Base-by-base conservation (phyloP, 2,888 invertebrate genomes). In the Andrena bicolor region DNA sequence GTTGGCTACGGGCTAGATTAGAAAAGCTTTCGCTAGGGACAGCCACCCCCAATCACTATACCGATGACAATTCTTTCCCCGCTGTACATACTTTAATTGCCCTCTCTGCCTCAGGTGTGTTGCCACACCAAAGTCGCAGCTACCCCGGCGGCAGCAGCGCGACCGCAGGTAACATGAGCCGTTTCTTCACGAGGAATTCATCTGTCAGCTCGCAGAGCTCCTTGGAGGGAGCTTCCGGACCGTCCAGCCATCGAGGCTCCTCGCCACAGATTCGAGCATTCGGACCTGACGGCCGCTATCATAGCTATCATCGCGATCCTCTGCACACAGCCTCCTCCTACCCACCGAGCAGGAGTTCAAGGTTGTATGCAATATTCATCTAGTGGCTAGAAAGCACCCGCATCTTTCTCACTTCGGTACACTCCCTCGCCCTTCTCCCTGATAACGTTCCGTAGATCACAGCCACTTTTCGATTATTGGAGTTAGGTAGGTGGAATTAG, bases 131-230 rank as follows among this genome's bases (percentile, higher is more conserved):
- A 94, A 96, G 96, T 75, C 95, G 95, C 88, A 96, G 96, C 78
- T 96, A 96, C 91, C 96, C 96, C 66, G 93, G 94, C 69, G 86
- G 89, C 83, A 89, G 76, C 63, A 51, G 82, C 65, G 61, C 78
- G 20, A 35, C 66, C 51, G 77, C 75, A 10, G 69, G 64, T 51
- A 82, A 70, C 35, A 69, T 53, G 53, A 79, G 83, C 49, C 77
- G 83, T 69, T 79, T 85, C 2, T 84, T 97, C 30, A 96, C 96
- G 84, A 95, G 97, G 82, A 97, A 97, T 0, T 97, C 97, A 35
- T 97, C 97, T 41, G 96, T 97, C 88, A 97, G 97, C 16, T 97
- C 97, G 76, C 97, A 97, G 93, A 97, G 97, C 94, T 97, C 97
- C 92, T 94, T 97, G 83, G 97, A 97, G 91, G 96, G 96, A 86